phyloP scores from a whole-genome alignment of 2,113 vertebrate genomes.

The Hemibagrus wyckioides region DNA sequence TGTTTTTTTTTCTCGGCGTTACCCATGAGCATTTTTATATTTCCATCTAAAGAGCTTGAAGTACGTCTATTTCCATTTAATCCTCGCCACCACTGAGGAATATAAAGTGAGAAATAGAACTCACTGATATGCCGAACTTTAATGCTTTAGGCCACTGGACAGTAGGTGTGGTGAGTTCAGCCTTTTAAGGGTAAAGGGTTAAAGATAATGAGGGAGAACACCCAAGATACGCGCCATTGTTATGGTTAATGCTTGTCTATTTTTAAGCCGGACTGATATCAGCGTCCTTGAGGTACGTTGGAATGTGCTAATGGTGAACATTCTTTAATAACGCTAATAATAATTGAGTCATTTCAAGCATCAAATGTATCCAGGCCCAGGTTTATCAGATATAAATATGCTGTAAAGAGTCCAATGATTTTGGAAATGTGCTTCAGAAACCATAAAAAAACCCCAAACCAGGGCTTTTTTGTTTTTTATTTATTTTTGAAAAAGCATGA shows the following conservation, averaged over 20 bases:
- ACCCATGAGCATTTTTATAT: neutral
- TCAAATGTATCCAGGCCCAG: neutral
- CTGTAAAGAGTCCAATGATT: neutral
- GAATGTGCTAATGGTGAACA: neutral
- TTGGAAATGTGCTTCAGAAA: neutral
- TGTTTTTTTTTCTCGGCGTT: neutral
- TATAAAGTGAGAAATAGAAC: neutral
- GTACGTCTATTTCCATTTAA: neutral
- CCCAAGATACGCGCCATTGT: slow-evolving; percentile 67
- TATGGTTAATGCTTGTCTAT: slow-evolving; percentile 55
- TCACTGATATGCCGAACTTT: neutral
- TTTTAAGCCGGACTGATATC: slow-evolving; percentile 35
- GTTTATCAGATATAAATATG: neutral
- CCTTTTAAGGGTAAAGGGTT: slow-evolving; percentile 53
- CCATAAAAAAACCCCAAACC: neutral
- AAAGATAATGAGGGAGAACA: slow-evolving; percentile 60
- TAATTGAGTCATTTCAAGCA: neutral
- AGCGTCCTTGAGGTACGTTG: neutral
- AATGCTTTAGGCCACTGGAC: neutral
- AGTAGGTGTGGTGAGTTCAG: slow-evolving; percentile 27
- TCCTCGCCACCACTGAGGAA: neutral
- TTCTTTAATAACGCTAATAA: slow-evolving; percentile 2
- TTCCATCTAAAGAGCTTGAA: neutral
- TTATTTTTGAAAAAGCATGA: neutral
- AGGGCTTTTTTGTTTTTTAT: neutral